Percentiles rank a stretch among this genome's conserved stretches.
These are phyloP conservation scores for Sylvilagus bachmani DNA, from an alignment of 2,113 vertebrate species.

Conservation along the genomic window DNA sequence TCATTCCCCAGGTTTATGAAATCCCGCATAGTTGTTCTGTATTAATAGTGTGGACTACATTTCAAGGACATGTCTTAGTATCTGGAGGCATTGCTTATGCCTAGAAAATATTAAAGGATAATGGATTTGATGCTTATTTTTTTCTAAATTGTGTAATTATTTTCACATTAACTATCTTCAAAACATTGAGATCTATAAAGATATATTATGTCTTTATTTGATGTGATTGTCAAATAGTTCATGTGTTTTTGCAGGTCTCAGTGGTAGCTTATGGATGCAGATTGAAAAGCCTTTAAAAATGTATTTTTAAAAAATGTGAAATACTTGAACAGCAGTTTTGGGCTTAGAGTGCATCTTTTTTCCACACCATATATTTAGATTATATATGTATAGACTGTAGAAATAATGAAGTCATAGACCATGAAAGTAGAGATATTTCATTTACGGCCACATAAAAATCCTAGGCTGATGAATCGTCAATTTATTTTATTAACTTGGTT, in stretches of 20 bases:
- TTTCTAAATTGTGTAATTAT: not conserved
- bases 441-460: conserved; percentile 53
- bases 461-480: conserved; percentile 20
- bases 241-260: not conserved
- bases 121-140: not conserved
- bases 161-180: not conserved
- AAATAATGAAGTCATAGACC: not conserved
- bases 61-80: not conserved
- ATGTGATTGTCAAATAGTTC: not conserved
- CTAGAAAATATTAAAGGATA: not conserved
- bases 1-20: not conserved
- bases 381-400: not conserved
- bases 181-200: not conserved
- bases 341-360: not conserved
- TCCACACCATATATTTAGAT: not conserved
- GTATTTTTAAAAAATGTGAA: not conserved
- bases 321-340: not conserved
- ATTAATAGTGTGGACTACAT: not conserved
- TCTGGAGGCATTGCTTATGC: not conserved
- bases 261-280: not conserved
- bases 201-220: not conserved
- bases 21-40: not conserved
- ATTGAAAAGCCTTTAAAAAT: not conserved
- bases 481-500: conserved; percentile 66
- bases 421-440: conserved; percentile 34